These are phyloP conservation scores for Hestina assimilis DNA, from an alignment of 1,140 invertebrate genomes.

Conservation along the genomic window DNA sequence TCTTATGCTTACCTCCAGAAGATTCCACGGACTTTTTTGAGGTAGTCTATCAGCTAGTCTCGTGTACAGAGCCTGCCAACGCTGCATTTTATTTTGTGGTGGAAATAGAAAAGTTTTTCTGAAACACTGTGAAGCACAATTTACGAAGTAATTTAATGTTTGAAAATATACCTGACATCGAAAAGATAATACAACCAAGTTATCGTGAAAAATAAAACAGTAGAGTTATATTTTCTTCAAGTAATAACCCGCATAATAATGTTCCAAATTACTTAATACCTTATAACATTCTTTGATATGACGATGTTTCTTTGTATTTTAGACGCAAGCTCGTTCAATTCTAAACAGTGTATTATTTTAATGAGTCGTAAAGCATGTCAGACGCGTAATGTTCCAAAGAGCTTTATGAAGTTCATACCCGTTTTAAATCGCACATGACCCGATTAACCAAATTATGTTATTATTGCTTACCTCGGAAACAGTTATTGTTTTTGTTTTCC, in stretches of 20 bases:
- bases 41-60: too few species aligned
- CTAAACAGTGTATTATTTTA: conserved; percentile 46
- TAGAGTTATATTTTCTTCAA: not conserved
- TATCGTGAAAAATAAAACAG: not conserved
- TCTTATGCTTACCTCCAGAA: too few species aligned
- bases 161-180: too few species aligned
- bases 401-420: conserved; percentile 28
- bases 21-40: too few species aligned
- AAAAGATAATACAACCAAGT: too few species aligned
- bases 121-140: too few species aligned
- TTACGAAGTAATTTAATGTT: too few species aligned
- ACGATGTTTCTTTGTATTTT: conserved; percentile 19
- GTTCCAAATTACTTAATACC: conserved; percentile 16
- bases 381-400: conserved; percentile 32
- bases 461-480: not conserved
- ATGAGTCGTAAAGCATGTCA: conserved; percentile 49
- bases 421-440: conserved; percentile 29
- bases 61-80: too few species aligned
- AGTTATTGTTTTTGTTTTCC: too few species aligned
- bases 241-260: not conserved
- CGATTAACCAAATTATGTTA: conserved; percentile 21
- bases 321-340: conserved; percentile 29
- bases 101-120: too few species aligned
- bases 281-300: conserved; percentile 1
- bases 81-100: too few species aligned